A percentile compares a stretch with the other conserved stretches of the same genome.
Evolutionary conservation across 2,113 vertebrate species (phyloP).

Genomic region (Balaeniceps rex): DNA sequence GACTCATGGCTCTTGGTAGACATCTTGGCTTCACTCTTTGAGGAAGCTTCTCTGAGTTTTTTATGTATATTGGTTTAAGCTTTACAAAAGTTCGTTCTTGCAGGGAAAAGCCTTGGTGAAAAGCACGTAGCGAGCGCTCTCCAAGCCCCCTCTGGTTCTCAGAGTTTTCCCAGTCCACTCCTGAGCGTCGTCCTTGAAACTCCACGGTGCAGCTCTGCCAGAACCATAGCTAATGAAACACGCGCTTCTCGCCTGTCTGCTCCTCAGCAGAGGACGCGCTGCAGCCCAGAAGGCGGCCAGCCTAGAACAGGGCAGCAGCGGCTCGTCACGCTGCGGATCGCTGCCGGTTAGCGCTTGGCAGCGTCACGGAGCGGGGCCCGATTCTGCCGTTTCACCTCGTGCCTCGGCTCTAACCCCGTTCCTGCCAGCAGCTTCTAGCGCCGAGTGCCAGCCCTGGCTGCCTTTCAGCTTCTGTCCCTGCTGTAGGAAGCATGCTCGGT

Average conservation of each 20-base stretch:
- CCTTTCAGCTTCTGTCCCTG: background rate
- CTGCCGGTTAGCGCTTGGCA: background rate
- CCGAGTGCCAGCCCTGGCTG: conserved; percentile 19
- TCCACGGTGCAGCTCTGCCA: fast-evolving
- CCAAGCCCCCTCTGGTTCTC: background rate
- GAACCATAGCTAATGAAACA: fast-evolving
- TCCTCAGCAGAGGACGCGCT: background rate
- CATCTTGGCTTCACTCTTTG: background rate
- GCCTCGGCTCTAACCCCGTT: background rate
- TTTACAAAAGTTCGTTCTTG: background rate
- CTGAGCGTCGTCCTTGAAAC: fast-evolving
- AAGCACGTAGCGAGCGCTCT: background rate
- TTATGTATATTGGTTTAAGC: background rate
- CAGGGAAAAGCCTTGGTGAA: background rate
- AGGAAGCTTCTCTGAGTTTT: background rate
- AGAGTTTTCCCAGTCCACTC: fast-evolving
- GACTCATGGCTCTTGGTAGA: background rate
- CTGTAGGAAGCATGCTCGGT: background rate
- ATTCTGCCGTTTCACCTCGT: background rate
- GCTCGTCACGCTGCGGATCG: background rate
- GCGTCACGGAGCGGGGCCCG: background rate
- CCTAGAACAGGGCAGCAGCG: background rate
- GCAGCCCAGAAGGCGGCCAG: background rate
- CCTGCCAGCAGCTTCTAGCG: background rate
- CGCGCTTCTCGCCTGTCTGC: fast-evolving